Evolutionary conservation across 2,888 invertebrate genomes (phyloP), one percentile per base, ranked within the genome.

Genomic region (Troides aeacus): DNA sequence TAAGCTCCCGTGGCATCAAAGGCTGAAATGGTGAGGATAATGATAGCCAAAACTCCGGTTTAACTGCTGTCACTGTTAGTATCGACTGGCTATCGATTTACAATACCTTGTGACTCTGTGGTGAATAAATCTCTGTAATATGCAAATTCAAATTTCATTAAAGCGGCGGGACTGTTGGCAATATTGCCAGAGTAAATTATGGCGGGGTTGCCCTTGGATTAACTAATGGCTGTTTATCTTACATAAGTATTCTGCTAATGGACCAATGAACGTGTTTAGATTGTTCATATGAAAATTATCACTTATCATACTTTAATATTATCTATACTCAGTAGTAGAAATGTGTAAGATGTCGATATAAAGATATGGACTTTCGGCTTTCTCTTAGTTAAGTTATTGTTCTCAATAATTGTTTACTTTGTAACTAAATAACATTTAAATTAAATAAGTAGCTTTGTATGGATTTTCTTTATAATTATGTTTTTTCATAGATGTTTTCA

Each of bases 81-180:
- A 58, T 23, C 23, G 6, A 53, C n/a, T 5, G 18, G 60, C 18
- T 60, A 60, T 24, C 60, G 60, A 60, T 60, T 60, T 7, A 60
- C 36, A 60, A 24, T 30, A 39, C 81, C 76, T 79, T 18, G 18
- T 53, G 78, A 77, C 79, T 79, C 77, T 77, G 78, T 71, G 74
- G 72, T 72, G 80, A 83, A 89, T 92, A 91, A 92, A 92, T 92
- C 92, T 90, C 88, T 83, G 86, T 87, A 84, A 87, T 91, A 92
- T 92, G 92, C 91, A 87, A 92, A 92, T 92, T 90, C 89, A 88
- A 30, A 92, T 92, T 92, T 92, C 90, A 92, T 92, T 92, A 92
- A 86, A 85, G 86, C 88, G 87, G 90, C 89, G 83, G 84, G 86
- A 82, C 90, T 86, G 86, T 86, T 84, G 84, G 89, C 89, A 88